Evolutionary conservation across 2,113 vertebrate species (phyloP).

Genomic region (Numida meleagris): DNA sequence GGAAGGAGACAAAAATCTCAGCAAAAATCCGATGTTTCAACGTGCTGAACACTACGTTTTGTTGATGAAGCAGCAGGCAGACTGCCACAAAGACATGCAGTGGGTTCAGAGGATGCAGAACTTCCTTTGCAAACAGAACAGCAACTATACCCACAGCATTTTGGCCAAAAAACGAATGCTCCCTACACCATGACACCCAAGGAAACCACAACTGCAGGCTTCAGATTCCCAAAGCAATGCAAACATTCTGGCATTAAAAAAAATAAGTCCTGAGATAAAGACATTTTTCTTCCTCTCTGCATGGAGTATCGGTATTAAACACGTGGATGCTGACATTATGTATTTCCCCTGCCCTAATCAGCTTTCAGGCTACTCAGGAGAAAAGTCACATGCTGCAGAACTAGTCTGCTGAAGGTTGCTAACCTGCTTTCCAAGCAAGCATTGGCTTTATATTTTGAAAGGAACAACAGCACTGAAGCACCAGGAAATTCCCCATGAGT

Average conservation of each 20-base stretch:
- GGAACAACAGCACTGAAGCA: not conserved
- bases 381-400: not conserved
- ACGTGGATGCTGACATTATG: not conserved
- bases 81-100: not conserved
- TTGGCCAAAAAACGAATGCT: not conserved
- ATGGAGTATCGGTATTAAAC: not conserved
- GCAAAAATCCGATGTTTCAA: not conserved
- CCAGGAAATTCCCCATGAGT: not conserved
- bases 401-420: not conserved
- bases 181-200: not conserved
- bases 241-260: not conserved
- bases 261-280: not conserved
- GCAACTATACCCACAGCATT: not conserved
- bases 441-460: not conserved
- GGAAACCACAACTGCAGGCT: not conserved
- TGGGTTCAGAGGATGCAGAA: not conserved
- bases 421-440: not conserved
- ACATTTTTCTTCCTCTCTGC: not conserved
- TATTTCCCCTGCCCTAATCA: not conserved
- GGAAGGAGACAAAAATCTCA: not conserved
- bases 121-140: not conserved
- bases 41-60: not conserved
- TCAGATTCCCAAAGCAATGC: not conserved
- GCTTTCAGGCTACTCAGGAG: not conserved
- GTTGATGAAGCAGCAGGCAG: not conserved